Evolutionary conservation across 2,797 vertebrate genomes (phyloP), one percentile per base, ranked within the genome.

Genomic region (Vireo griseus): DNA sequence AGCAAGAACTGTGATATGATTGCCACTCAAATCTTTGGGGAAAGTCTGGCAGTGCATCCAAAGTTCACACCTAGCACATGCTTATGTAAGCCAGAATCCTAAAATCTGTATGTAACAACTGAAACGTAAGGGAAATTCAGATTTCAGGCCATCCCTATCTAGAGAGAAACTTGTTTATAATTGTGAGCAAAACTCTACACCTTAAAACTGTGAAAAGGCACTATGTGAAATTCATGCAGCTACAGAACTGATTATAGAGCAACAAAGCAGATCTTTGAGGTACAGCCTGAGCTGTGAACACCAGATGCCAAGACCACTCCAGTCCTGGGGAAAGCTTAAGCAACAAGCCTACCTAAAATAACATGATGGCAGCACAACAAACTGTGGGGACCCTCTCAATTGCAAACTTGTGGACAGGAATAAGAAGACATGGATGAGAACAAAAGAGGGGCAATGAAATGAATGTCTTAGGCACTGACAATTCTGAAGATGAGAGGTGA

Each of bases 401-500:
- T 80, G n/a, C 73, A 35, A 54, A 81, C 18, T 44, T 3, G 1
- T 59, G 72, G 90, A 79, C 33, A 54, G 33, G n/a, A 91, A 65
- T 74, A 67, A 91, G 80, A 68, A 94, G 55, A 35, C 37, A 40
- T 2, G 1, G 62, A 74, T 63, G 17, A 86, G 62, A 92, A 93
- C 74, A 94, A 92, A 95, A 89, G 72, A 92, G 39, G 37, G 47
- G 73, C 44, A 71, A n/a, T 63, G 54, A 83, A 91, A 69, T 85
- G 19, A 86, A 90, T n/a, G 55, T 89, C 61, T 72, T 47, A 17
- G 37, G 35, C 90, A 92, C 39, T 96, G 96, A 97, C 95, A 97
- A 94, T 71, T 80, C 47, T 72, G 89, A 91, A 94, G 82, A 96
- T 74, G 71, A 94, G 89, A 96, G 86, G 82, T 96, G 96, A 96